phyloP scores from a whole-genome alignment of 2,888 invertebrate genomes.

The Heteromurus nitidus region DNA sequence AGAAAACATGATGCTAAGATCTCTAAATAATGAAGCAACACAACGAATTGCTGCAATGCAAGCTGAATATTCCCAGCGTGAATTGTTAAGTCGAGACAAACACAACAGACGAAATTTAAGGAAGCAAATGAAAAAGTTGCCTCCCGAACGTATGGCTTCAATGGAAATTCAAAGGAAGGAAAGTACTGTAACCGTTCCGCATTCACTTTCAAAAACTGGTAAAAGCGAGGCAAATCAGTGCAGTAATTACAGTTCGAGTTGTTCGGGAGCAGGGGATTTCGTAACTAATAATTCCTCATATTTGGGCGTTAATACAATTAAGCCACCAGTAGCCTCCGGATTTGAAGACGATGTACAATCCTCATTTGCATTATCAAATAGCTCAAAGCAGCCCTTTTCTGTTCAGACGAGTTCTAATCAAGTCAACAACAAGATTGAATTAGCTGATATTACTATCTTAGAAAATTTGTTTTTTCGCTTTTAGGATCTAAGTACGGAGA shows the following conservation, averaged over 20 bases:
- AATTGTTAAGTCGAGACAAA: neutral
- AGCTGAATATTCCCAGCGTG: constrained; percentile 19
- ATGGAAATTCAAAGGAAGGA: too few species aligned
- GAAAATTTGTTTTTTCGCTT: constrained; percentile 54
- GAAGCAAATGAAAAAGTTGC: neutral
- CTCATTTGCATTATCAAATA: neutral
- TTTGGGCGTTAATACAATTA: constrained; percentile 31
- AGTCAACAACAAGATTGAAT: constrained; percentile 19
- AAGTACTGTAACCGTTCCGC: too few species aligned
- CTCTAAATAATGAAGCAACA: constrained; percentile 9
- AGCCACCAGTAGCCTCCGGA: constrained; percentile 19
- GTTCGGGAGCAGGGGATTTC: constrained; percentile 32
- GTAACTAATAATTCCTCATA: neutral
- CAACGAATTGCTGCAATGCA: neutral
- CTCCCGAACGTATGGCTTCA: neutral
- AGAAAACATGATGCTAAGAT: constrained; percentile 35
- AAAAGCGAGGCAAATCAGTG: too few species aligned
- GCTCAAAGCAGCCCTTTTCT: neutral
- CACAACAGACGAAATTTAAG: neutral
- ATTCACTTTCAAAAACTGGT: too few species aligned
- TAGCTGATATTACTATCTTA: constrained; percentile 25
- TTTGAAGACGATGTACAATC: neutral
- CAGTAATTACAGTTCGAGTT: too few species aligned
- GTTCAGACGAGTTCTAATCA: neutral
- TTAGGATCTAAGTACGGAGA: neutral